These are phyloP conservation scores for Pan paniscus DNA, from an alignment of 2,113 vertebrate species.

Conservation along the genomic window DNA sequence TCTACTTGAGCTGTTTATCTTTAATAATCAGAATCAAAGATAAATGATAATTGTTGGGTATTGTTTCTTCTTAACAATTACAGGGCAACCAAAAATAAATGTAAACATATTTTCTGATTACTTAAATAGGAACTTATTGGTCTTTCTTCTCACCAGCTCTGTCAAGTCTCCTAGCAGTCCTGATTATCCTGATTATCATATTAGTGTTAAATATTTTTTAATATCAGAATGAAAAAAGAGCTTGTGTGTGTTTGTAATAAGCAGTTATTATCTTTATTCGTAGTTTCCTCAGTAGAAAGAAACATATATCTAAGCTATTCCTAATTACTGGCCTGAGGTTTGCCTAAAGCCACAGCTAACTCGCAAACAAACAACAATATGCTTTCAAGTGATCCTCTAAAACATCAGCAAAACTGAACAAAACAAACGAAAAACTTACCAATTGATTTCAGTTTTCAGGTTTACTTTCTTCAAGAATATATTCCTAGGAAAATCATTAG, in stretches of 20 bases:
- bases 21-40: slow-evolving; percentile 31
- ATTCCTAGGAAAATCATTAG: slow-evolving; percentile 91
- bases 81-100: neutral
- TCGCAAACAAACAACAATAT: neutral
- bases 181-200: neutral
- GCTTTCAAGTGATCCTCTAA: slow-evolving; percentile 63
- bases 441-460: slow-evolving; percentile 85
- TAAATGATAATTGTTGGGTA: neutral
- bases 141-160: neutral
- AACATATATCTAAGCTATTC: neutral
- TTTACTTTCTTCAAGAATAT: slow-evolving; percentile 82
- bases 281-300: neutral
- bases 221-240: neutral
- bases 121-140: neutral
- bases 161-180: neutral
- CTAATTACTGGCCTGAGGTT: neutral
- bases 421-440: slow-evolving; percentile 87
- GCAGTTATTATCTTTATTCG: neutral
- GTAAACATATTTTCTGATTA: neutral
- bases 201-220: neutral
- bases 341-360: slow-evolving; percentile 38
- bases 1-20: neutral
- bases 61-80: slow-evolving; percentile 19
- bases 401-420: slow-evolving; percentile 31
- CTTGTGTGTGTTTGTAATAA: neutral